Conservation (phyloP, 2,113 vertebrate species). For the Eidolon helvum region DNA sequence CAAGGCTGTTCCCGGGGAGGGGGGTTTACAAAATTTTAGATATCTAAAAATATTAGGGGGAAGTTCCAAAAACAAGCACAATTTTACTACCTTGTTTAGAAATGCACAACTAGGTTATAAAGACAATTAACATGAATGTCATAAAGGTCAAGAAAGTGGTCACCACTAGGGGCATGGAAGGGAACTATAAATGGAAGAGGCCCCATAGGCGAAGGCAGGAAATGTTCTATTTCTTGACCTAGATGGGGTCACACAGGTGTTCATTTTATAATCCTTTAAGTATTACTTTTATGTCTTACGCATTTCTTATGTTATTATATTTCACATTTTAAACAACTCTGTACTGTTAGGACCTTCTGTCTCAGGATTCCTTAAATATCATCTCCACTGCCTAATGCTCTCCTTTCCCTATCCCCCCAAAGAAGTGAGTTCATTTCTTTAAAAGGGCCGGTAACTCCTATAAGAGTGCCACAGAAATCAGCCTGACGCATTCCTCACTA, state of each 20-base stretch:
- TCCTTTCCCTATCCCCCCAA: neutral
- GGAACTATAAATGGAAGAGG: neutral
- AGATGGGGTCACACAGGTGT: neutral
- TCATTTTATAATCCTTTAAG: neutral
- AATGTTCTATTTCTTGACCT: neutral
- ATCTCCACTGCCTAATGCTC: neutral
- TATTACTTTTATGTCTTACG: neutral
- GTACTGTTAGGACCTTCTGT: neutral
- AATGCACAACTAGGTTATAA: neutral
- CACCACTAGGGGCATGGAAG: neutral
- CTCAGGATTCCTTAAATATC: neutral
- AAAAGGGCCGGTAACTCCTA: neutral
- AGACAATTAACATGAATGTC: neutral
- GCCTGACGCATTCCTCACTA: neutral
- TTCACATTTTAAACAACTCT: neutral
- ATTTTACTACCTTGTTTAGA: neutral
- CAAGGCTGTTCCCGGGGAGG: neutral
- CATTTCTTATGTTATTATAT: neutral
- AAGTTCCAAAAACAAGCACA: neutral
- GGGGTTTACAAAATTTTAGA: neutral
- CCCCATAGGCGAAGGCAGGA: neutral
- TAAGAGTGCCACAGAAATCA: neutral
- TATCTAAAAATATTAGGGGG: neutral
- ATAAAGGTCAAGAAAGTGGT: neutral
- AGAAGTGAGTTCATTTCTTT: neutral